Evolutionary conservation across 2,113 vertebrate species (phyloP).

Genomic region (Blennius ocellaris): DNA sequence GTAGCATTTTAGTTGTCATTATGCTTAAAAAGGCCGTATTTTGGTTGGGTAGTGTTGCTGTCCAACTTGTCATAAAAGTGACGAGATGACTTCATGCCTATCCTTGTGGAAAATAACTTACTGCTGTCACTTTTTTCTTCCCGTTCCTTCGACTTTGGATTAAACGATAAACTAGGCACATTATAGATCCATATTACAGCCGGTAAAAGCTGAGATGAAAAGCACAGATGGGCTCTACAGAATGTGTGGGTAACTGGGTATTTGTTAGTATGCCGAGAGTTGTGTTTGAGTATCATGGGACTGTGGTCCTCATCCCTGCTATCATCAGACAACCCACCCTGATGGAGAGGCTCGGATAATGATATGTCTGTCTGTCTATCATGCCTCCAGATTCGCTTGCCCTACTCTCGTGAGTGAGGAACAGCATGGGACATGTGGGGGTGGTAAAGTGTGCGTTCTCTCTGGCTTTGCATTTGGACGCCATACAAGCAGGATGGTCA

Average conservation of each 20-base stretch:
- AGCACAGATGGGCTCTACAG: constrained; percentile 38
- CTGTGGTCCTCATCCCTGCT: constrained; percentile 68
- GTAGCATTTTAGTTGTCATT: not conserved
- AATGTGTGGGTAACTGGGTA: constrained; percentile 41
- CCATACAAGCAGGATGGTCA: constrained; percentile 45
- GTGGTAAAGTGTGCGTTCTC: constrained; percentile 57
- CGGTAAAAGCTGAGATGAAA: constrained; percentile 32
- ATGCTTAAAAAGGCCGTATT: constrained; percentile 12
- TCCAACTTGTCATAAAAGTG: not conserved
- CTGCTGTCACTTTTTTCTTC: not conserved
- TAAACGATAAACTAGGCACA: constrained; percentile 5
- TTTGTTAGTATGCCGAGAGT: constrained; percentile 59
- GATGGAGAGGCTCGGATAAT: constrained; percentile 78
- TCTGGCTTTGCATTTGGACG: constrained; percentile 46
- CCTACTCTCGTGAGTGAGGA: constrained; percentile 64
- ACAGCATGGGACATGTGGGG: constrained; percentile 73
- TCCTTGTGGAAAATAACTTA: constrained; percentile 1
- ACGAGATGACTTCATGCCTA: constrained; percentile 12
- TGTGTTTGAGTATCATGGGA: constrained; percentile 56
- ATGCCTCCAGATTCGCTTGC: constrained; percentile 65
- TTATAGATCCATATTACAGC: constrained; percentile 20
- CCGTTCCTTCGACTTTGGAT: constrained; percentile 20
- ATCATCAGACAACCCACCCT: constrained; percentile 64
- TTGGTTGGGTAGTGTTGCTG: not conserved
- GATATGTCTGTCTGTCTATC: constrained; percentile 79